phyloP scores from a whole-genome alignment of 2,888 invertebrate species.

The Folsomia manolachei region DNA sequence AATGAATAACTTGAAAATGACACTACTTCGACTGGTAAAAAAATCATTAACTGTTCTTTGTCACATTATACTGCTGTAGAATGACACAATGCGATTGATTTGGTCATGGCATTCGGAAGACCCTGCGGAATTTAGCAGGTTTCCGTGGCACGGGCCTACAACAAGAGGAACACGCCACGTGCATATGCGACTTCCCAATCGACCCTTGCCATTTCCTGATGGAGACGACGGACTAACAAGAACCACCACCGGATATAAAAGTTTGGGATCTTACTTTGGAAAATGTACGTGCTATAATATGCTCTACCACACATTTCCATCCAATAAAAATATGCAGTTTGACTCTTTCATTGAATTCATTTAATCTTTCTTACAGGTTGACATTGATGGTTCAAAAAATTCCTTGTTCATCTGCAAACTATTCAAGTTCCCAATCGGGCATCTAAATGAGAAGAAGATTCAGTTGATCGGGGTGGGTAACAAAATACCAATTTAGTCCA shows the following conservation, averaged over 20 bases:
- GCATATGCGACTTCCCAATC: constrained; percentile 56
- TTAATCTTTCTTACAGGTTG: constrained; percentile 8
- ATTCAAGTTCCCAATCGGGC: constrained; percentile 15
- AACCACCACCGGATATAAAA: constrained; percentile 14
- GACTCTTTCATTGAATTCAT: neutral
- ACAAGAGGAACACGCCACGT: constrained; percentile 60
- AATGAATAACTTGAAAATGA: too few relatives aligned
- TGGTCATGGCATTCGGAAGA: constrained; percentile 61
- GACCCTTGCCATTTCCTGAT: constrained; percentile 31
- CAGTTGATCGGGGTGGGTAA: constrained; percentile 28
- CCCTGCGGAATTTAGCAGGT: constrained; percentile 6
- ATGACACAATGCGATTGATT: constrained; percentile 73
- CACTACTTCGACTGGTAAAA: too few relatives aligned
- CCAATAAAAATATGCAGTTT: neutral
- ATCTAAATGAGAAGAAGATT: constrained; percentile 13
- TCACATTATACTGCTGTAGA: constrained; percentile 16
- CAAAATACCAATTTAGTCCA: neutral
- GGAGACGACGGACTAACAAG: neutral
- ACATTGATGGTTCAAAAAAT: constrained; percentile 13
- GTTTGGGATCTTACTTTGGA: constrained; percentile 33
- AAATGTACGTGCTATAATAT: too few relatives aligned
- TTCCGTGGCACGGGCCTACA: constrained; percentile 59
- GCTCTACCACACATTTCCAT: neutral
- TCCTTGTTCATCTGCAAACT: constrained; percentile 22
- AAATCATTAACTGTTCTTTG: too few relatives aligned